Base-by-base conservation (phyloP, 1,140 invertebrate species). In the Capitella teleta region DNA sequence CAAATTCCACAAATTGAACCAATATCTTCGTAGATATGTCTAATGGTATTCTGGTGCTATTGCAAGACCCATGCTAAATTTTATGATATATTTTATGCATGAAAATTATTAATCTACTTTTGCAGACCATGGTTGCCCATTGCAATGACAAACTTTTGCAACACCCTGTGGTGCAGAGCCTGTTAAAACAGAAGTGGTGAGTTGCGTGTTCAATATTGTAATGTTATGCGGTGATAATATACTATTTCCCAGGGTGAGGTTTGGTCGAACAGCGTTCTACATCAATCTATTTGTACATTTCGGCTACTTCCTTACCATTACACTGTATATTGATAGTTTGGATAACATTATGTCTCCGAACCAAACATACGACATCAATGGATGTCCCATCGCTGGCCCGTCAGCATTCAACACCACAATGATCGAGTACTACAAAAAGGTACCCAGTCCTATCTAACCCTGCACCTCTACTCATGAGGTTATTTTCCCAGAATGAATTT, bases 141-240 rank as follows among this genome's bases (percentile, higher is more conserved):
- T 19, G 37, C 28, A 3, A 28, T 16, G 41, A 47, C 30, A 40
- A 28, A 1, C 53, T 55, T 5, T 28, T 55, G 14, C 47, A 49
- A 10, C 53, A 55, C 49, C 53, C 53, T 12, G 49, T 55, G 21
- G 51, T 43, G 42, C 53, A 55, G 26, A 55, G 49, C 40, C 24
- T 55, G 25, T 45, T 55, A 14, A 46, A 42, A 5, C 48, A 51
- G 24, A 55, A 55, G 42, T 55, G 53, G 53, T 52, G 19, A 40
- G 38, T 40, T 12, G 3, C 21, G 19, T 34, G 32, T 34, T 37
- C n/a, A 6, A n/a, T 37, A 37, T 19, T 3, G 36, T 6, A 6
- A n/a, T 37, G 36, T 6, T 43, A 23, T 43, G n/a, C n/a, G 14
- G 25, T 16, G 16, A 24, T 43, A 14, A 6, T 5, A n/a, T 43